These are phyloP conservation scores for Oikopleura albicans DNA, from an alignment of 23 tunicate species.

Conservation along the genomic window DNA sequence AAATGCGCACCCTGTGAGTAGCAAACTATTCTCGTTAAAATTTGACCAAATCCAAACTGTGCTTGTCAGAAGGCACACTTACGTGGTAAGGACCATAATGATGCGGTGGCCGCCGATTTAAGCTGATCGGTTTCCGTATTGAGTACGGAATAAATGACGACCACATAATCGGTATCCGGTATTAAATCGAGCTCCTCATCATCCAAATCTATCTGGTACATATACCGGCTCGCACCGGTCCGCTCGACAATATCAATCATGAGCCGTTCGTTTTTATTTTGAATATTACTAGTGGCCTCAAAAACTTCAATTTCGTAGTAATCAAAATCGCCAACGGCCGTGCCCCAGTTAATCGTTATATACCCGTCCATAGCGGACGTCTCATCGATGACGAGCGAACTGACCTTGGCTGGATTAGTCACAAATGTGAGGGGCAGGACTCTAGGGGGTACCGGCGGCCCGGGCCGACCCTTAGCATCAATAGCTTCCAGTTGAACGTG, in stretches of 20 bases:
- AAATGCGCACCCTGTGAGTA: too few species aligned
- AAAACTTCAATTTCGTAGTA: not conserved
- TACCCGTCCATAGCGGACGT: not conserved
- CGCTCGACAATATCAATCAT: not conserved
- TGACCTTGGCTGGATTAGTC: not conserved
- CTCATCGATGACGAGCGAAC: not conserved
- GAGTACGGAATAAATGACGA: not conserved
- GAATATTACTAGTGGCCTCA: not conserved
- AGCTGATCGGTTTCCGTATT: not conserved
- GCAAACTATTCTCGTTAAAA: too few species aligned
- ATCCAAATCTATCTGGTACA: not conserved
- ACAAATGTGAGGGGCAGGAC: not conserved
- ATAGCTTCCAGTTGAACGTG: not conserved
- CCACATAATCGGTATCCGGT: not conserved
- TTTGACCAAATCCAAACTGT: too few species aligned
- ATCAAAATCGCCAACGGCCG: not conserved
- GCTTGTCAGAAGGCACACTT: too few species aligned
- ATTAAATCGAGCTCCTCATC: not conserved
- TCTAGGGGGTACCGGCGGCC: constrained; percentile 10
- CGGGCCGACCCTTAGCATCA: not conserved
- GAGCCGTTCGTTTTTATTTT: not conserved
- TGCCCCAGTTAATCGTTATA: not conserved
- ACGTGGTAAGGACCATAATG: constrained; percentile 3
- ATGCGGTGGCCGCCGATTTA: not conserved
- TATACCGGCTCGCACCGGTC: not conserved